These are phyloP conservation scores for Myoxocephalus aenaeus DNA, from an alignment of 2,797 vertebrate genomes.

Conservation along the genomic window DNA sequence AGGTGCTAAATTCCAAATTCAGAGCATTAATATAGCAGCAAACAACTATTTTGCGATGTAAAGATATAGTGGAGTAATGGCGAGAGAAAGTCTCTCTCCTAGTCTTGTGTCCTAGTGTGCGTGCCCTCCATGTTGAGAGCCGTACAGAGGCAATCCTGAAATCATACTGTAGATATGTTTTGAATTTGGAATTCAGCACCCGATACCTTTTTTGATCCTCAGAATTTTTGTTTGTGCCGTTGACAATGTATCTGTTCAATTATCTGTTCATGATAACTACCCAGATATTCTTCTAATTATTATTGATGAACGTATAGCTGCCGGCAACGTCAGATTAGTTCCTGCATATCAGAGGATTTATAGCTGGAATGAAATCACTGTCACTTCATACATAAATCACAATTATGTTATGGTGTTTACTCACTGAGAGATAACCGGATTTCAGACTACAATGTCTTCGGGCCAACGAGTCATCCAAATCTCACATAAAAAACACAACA, in stretches of 20 bases:
- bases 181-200: background rate
- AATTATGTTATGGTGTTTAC: constrained; percentile 8
- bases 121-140: background rate
- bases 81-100: no score
- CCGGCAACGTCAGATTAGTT: constrained; percentile 11
- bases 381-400: constrained; percentile 19
- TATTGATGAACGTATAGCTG: background rate
- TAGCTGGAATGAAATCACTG: constrained; percentile 19
- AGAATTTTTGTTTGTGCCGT: background rate
- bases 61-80: background rate
- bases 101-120: background rate
- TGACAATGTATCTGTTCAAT: constrained; percentile 2
- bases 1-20: background rate
- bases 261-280: background rate
- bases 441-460: background rate
- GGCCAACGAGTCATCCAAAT: constrained; percentile 1
- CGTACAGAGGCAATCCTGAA: background rate
- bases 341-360: constrained; percentile 10
- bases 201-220: background rate
- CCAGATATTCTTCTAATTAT: background rate
- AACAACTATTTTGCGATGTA: background rate
- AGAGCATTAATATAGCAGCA: background rate
- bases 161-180: background rate
- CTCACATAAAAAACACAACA: constrained; percentile 1
- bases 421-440: constrained; percentile 20